Evolutionary conservation across 2,888 invertebrate species (phyloP), one percentile per base, ranked within the genome.

Genomic region (Merodon equestris): DNA sequence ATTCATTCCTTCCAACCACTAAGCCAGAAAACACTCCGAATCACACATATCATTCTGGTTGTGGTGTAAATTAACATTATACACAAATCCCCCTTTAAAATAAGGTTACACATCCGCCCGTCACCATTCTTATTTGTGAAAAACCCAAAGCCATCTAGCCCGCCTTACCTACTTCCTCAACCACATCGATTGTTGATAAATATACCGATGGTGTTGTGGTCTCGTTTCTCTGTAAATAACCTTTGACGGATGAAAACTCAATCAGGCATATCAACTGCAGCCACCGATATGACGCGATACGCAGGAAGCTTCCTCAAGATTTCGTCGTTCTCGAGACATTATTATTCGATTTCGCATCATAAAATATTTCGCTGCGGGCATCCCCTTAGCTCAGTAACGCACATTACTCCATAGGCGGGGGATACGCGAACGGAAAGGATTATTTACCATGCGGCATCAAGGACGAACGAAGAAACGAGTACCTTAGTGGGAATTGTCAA

Each of bases 321-420:
- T 48, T 44, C 51, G 12, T 48, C 40, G 51, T 61, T 60, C 50
- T 60, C 67, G 61, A 44, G 61, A 57, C 45, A 73, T 77, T 61
- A 77, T 77, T 77, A 77, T 77, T 72, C 57, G 77, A 77, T 73
- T 73, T 42, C 73, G 67, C 67, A 47, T 77, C 61, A 63, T 77
- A 77, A 68, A 27, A 77, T 77, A 73, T 73, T 73, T 77, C 57
- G 14, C 36, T 38, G 44, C 34, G 15, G 18, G 13, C 19, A 17
- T 18, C 44, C 50, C 19, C 42, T 4, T 27, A 27, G 27, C 27
- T n/a, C n/a, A 19, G 9, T 13, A 34, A 12, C 45, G n/a, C 19
- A 34, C 12, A 14, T 10, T 38, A 9, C 10, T 10, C 10, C 15
- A 27, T 9, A 38, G 2, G 17, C 13, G 15, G 15, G 1, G 1